phyloP scores from a whole-genome alignment of 2,797 vertebrate species.

The Apogon talboti region DNA sequence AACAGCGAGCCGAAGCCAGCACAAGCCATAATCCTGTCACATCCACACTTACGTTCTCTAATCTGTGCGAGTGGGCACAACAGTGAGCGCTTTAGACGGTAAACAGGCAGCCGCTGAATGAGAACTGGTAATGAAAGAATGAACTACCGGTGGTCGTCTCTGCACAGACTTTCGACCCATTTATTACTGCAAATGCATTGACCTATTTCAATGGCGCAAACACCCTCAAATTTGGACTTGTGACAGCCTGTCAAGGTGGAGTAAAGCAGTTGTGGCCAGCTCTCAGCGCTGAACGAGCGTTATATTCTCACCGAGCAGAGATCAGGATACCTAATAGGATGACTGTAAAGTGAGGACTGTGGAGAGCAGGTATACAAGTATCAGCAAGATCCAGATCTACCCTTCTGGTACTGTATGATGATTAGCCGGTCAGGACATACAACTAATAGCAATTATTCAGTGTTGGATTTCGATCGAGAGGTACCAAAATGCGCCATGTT shows the following conservation, averaged over 20 bases:
- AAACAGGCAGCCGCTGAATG: constrained; percentile 54
- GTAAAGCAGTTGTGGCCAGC: constrained; percentile 4
- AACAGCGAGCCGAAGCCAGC: constrained; percentile 28
- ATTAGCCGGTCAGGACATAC: constrained; percentile 10
- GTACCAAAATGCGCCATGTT: background rate
- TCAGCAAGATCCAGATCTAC: background rate
- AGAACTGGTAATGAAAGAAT: background rate
- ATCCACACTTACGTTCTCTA: constrained; percentile 59
- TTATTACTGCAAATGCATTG: background rate
- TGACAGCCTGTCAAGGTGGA: constrained; percentile 11
- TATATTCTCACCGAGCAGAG: constrained; percentile 15
- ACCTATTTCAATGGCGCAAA: constrained; percentile 13
- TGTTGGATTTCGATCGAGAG: background rate
- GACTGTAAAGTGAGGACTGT: constrained; percentile 35
- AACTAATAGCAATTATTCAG: constrained; percentile 11
- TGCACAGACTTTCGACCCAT: background rate
- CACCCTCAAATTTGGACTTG: background rate
- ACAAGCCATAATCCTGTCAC: constrained; percentile 61
- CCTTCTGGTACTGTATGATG: constrained; percentile 14
- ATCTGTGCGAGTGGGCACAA: constrained; percentile 56
- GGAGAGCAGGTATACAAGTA: constrained; percentile 30
- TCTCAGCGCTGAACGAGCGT: background rate
- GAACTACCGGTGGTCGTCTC: background rate
- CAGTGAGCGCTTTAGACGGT: constrained; percentile 47
- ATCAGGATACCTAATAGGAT: constrained; percentile 20